Evolutionary conservation across 1,140 invertebrate genomes (phyloP).

Genomic region (Nilaparvata lugens): DNA sequence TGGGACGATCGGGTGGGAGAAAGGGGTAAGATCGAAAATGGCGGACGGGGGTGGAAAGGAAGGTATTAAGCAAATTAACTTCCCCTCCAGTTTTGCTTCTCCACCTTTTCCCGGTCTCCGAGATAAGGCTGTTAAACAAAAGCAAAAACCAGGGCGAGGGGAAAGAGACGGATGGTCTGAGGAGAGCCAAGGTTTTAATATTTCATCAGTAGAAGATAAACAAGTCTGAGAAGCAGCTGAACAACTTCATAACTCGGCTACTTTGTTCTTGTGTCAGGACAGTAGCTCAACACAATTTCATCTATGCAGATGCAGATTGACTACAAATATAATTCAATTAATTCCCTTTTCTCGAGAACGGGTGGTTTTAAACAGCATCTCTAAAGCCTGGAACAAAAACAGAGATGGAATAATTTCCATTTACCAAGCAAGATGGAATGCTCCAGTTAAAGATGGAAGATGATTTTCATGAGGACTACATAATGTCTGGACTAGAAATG

Average conservation of each 20-base stretch:
- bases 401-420: too few relatives aligned
- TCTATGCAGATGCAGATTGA: too few relatives aligned
- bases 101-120: not conserved
- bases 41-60: not conserved
- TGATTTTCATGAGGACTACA: too few relatives aligned
- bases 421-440: too few relatives aligned
- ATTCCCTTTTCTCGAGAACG: too few relatives aligned
- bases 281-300: too few relatives aligned
- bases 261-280: too few relatives aligned
- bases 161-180: not conserved
- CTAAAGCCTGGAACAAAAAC: too few relatives aligned
- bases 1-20: not conserved
- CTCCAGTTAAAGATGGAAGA: not conserved
- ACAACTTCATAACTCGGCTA: not conserved
- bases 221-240: not conserved
- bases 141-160: not conserved
- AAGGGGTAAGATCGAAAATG: not conserved
- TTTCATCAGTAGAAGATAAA: constrained; percentile 1
- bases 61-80: constrained; percentile 5
- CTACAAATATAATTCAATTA: too few relatives aligned
- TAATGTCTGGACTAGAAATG: too few relatives aligned
- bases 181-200: not conserved
- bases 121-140: constrained; percentile 2
- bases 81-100: not conserved
- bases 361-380: too few relatives aligned